A percentile compares a stretch with the other conserved stretches of the same genome.
Evolutionary conservation across 2,888 invertebrate genomes (phyloP).

Genomic region (Azorinus chamasolen): DNA sequence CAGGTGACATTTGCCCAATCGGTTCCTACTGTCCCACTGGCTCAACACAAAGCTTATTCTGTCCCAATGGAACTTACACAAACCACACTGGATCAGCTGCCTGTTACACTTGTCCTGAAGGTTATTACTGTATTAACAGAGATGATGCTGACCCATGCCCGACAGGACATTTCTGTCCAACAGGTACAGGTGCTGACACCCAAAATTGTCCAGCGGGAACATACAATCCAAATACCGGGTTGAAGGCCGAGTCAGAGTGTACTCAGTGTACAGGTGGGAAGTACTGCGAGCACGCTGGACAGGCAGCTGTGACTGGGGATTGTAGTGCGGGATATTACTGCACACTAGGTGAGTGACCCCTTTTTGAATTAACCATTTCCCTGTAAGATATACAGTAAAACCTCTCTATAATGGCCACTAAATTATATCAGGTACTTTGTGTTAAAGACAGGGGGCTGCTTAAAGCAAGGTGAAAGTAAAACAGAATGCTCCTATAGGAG

Average conservation of each 20-base stretch:
- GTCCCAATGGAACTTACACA: slow-evolving; percentile 84
- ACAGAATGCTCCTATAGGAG: no score
- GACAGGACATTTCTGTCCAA: slow-evolving; percentile 82
- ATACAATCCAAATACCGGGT: slow-evolving; percentile 78
- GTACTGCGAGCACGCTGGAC: slow-evolving; percentile 80
- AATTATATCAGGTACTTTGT: no score
- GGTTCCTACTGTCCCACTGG: slow-evolving; percentile 81
- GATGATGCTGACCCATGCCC: slow-evolving; percentile 82
- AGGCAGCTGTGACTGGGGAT: slow-evolving; percentile 71
- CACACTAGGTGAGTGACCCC: slow-evolving; percentile 69
- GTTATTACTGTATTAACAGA: slow-evolving; percentile 81
- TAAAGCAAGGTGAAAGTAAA: no score
- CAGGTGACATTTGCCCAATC: slow-evolving; percentile 83
- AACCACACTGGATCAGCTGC: slow-evolving; percentile 82
- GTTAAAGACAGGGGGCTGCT: background rate
- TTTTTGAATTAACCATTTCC: no score
- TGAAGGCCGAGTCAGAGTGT: slow-evolving; percentile 78
- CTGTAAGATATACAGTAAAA: no score
- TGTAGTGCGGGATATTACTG: slow-evolving; percentile 84
- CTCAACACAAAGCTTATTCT: slow-evolving; percentile 78
- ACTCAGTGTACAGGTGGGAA: slow-evolving; percentile 84
- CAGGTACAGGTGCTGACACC: slow-evolving; percentile 82
- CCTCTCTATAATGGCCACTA: no score
- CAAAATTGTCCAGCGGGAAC: slow-evolving; percentile 84
- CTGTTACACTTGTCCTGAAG: slow-evolving; percentile 84